A percentile compares a stretch with the other conserved stretches of the same genome.
Evolutionary conservation across 2,797 vertebrate genomes (phyloP).

Genomic region (Rallus crepitans): DNA sequence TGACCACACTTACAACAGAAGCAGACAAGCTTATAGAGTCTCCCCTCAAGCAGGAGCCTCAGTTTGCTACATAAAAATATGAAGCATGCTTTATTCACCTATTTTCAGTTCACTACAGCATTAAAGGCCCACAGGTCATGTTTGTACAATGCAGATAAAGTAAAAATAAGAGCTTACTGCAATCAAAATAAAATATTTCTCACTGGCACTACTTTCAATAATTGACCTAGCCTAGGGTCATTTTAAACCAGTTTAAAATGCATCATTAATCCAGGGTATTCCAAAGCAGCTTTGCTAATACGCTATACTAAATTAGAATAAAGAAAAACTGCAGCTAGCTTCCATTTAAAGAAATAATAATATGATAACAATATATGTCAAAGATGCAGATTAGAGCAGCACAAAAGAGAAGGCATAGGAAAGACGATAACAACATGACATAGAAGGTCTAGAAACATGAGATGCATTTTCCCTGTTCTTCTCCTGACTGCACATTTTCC

Average conservation of each 20-base stretch:
- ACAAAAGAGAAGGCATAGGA: neutral
- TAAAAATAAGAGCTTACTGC: constrained; percentile 59
- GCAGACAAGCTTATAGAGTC: neutral
- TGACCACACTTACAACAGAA: neutral
- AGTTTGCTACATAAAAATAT: neutral
- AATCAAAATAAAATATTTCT: constrained; percentile 71
- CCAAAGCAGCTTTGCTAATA: constrained; percentile 73
- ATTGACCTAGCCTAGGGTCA: constrained; percentile 74
- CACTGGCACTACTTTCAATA: constrained; percentile 50
- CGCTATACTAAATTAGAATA: constrained; percentile 65
- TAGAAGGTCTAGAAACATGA: neutral
- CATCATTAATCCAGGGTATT: constrained; percentile 75
- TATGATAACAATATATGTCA: neutral
- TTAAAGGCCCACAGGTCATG: constrained; percentile 42
- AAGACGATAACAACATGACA: neutral
- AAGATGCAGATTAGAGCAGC: neutral
- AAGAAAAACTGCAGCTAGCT: neutral
- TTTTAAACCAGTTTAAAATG: constrained; percentile 74
- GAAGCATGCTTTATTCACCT: neutral
- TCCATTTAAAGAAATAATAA: neutral
- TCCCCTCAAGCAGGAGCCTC: neutral
- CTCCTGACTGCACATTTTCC: neutral
- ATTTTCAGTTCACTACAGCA: neutral
- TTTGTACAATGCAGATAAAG: constrained; percentile 45
- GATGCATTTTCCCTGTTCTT: neutral